phyloP scores from a whole-genome alignment of 2,797 vertebrate species.

The Darevskia nairensis region DNA sequence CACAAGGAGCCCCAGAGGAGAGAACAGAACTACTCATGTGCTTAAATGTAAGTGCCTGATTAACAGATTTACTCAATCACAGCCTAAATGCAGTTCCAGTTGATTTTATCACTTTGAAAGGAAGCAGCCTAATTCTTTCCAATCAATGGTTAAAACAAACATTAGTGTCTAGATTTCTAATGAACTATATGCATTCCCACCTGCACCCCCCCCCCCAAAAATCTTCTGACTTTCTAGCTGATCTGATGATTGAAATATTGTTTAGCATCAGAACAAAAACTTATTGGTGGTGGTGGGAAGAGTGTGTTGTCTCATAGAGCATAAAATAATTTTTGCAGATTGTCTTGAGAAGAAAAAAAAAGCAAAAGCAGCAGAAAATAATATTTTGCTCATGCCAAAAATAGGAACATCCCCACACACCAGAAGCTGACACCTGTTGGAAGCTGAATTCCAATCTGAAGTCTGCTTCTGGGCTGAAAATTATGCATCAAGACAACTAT shows the following conservation, averaged over 20 bases:
- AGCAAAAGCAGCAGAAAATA: constrained; percentile 66
- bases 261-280: constrained; percentile 75
- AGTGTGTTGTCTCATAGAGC: constrained; percentile 75
- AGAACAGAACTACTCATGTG: accelerated
- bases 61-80: constrained; percentile 25
- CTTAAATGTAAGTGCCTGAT: constrained; percentile 11
- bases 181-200: constrained; percentile 53
- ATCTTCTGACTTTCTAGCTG: constrained; percentile 19
- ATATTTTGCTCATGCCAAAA: constrained; percentile 69
- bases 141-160: constrained; percentile 58
- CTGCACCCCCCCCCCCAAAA: neutral
- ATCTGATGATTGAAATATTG: constrained; percentile 79
- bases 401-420: constrained; percentile 66
- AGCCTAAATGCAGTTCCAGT: neutral
- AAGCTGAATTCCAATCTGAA: constrained; percentile 68
- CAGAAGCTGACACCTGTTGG: constrained; percentile 74
- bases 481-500: constrained; percentile 73
- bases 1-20: neutral
- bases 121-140: constrained; percentile 43
- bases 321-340: constrained; percentile 79
- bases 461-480: constrained; percentile 74
- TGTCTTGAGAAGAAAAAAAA: constrained; percentile 64
- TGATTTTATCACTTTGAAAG: constrained; percentile 35
- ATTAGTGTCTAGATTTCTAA: constrained; percentile 52
- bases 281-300: constrained; percentile 39